Conservation (phyloP, 2,797 vertebrate species). For the Hydrocynus forskahlii region DNA sequence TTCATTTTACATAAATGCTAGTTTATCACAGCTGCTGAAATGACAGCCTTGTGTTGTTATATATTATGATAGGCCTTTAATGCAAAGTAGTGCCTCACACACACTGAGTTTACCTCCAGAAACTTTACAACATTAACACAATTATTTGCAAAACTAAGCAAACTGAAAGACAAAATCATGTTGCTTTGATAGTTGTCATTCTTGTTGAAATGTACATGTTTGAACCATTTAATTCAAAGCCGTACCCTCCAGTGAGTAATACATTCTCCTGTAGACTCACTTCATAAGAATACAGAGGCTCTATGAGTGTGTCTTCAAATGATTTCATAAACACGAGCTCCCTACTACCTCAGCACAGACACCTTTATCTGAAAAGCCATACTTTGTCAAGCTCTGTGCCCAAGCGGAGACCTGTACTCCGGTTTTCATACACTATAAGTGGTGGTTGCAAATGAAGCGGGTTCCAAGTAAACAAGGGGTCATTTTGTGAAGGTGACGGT, state of each 20-base stretch:
- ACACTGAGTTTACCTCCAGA: background rate
- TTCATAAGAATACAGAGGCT: background rate
- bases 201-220: background rate
- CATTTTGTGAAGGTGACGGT: slow-evolving; percentile 74
- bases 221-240: no score
- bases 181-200: background rate
- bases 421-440: slow-evolving; percentile 31
- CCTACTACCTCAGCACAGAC: background rate
- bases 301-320: background rate
- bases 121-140: background rate
- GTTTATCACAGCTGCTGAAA: no score
- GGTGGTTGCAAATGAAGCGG: slow-evolving; percentile 63
- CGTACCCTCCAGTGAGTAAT: background rate
- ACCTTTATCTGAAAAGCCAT: background rate
- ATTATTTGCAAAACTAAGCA: background rate
- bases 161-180: background rate
- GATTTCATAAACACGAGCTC: background rate
- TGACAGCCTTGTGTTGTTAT: no score
- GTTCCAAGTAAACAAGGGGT: slow-evolving; percentile 64
- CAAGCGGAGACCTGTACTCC: background rate
- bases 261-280: background rate
- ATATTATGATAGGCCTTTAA: no score
- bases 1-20: no score
- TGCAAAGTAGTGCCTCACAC: no score
- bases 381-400: background rate